Base-by-base conservation (phyloP, 2,113 vertebrate species). In the Clarias gariepinus region DNA sequence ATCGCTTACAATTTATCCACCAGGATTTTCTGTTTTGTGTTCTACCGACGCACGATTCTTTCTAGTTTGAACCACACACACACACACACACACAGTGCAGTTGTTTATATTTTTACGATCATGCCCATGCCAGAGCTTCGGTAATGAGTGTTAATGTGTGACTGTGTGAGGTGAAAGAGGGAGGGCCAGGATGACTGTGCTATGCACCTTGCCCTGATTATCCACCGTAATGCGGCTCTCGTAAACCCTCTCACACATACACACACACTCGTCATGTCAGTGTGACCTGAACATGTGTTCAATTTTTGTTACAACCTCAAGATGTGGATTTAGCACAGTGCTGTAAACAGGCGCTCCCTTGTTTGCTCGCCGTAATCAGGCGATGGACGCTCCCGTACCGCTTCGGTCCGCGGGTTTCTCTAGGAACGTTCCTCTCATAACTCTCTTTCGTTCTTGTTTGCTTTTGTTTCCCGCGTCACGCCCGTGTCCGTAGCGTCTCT, bases 261-360 rank as follows among this genome's bases (percentile, higher is more conserved):
- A 52, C 57, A 66, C n/a, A 53, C 36, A 23, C 0, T 18, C 21
- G 47, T 60, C 9, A 28, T 66, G 78, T 33, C 73, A 64, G 2
- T 58, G 47, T 41, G 55, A 81, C 36, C 30, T 84, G 84, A 28
- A 81, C 81, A 63, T 63, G 84, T 60, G 81, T 88, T 79, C 33
- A 53, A 36, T 71, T 83, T 82, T 85, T 68, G 33, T 83, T 52
- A 9, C 68, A 89, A 74, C 18, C 88, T 90, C 76, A 71, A 68
- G 30, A 61, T 66, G 88, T 89, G 91, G 90, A 90, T 88, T 90
- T 88, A 89, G 88, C 85, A 82, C 41, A 23, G 61, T 25, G 89
- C 83, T 79, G 85, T 90, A 55, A 77, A 55, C 88, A 85, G 89
- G 89, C 89, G 91, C 66, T 82, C 83, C 84, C 90, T 92, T 81